Evolutionary conservation across 2,113 vertebrate species (phyloP), one percentile per base, ranked within the genome.

Genomic region (Gallinago paraguaiae): DNA sequence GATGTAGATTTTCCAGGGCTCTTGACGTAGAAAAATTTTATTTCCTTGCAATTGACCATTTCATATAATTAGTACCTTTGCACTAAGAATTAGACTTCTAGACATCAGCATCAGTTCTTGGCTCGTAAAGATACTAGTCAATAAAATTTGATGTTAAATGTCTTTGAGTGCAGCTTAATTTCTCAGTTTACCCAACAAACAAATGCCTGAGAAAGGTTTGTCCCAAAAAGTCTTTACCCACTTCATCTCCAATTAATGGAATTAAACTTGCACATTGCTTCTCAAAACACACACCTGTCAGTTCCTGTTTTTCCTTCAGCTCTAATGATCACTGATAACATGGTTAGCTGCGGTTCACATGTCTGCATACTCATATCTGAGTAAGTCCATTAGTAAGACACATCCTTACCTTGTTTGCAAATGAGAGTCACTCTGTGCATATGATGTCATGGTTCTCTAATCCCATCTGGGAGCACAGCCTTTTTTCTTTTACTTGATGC

Each of bases 291-390:
- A 35, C 4, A 46, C 6, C 13, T 65, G 18, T 14, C 33, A 82
- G 27, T 61, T 77, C 23, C 24, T 63, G 3, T 0, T 56, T 65
- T 61, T 30, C 17, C 30, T 67, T 90, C 25, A 43, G 27, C 41
- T 74, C n/a, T 67, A 75, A 39, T 9, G 18, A 59, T 27, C 78
- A 60, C 35, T 14, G 9, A 6, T 61, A 79, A 45, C 19, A 48
- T 0, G 0, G 41, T 53, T 78, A 84, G 4, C 67, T 86, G 20
- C 50, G 7, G 28, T 53, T 63, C 57, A 45, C 20, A 1, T 5
- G 2, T 39, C 65, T n/a, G 24, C 46, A 43, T 18, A 3, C 17
- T 68, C 65, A 33, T 27, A 30, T 12, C 8, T 51, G 50, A 75
- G 16, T 50, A 68, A 48, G 14, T 25, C 16, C 33, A 7, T 76